Evolutionary conservation across 2,797 vertebrate genomes (phyloP).

Genomic region (Florisuga fusca): DNA sequence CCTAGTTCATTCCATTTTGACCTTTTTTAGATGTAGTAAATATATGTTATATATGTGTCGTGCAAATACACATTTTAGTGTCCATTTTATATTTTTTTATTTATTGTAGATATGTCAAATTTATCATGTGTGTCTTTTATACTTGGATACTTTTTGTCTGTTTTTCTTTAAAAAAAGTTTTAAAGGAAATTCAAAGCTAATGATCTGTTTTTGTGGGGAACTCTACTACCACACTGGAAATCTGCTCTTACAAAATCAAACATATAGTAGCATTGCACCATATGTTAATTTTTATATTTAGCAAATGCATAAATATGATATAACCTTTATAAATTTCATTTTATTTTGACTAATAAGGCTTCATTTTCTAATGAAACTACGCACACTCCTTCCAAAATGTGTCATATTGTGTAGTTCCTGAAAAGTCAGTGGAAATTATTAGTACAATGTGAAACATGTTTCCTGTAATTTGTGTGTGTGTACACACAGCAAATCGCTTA

Average conservation of each 20-base stretch:
- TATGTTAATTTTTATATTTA: constrained; percentile 69
- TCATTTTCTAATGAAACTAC: constrained; percentile 7
- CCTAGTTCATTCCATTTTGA: background rate
- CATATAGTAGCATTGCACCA: constrained; percentile 67
- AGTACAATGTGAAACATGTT: constrained; percentile 8
- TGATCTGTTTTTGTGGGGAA: constrained; percentile 52
- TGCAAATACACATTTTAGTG: background rate
- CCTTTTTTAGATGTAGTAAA: background rate
- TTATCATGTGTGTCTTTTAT: background rate
- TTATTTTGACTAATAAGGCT: constrained; percentile 33
- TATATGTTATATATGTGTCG: background rate
- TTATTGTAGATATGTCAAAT: background rate
- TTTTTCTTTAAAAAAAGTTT: constrained; percentile 7
- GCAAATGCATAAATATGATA: constrained; percentile 59
- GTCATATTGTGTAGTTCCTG: constrained; percentile 1
- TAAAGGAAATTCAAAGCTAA: constrained; percentile 50
- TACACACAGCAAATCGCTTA: background rate
- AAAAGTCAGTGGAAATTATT: constrained; percentile 4
- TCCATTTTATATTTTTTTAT: background rate
- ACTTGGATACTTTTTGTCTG: background rate
- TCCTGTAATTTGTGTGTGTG: background rate
- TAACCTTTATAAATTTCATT: constrained; percentile 53
- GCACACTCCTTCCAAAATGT: background rate
- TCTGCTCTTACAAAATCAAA: constrained; percentile 47
- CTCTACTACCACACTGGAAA: constrained; percentile 43